phyloP scores from a whole-genome alignment of 2,113 vertebrate species.

The Scomber scombrus region DNA sequence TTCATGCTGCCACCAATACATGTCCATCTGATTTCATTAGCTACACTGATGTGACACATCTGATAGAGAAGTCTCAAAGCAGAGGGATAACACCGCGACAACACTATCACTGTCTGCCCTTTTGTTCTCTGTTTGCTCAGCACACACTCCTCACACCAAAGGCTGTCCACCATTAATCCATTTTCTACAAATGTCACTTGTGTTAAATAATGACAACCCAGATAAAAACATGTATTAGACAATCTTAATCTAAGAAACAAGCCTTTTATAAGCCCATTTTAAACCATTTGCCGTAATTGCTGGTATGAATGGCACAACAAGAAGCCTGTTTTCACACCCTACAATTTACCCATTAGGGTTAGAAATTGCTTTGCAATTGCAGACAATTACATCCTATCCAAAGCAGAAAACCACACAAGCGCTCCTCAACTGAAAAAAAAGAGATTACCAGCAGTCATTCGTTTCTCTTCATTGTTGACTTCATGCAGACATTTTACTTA shows the following conservation, averaged over 20 bases:
- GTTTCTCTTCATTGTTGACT: constrained; percentile 11
- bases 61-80: constrained; percentile 61
- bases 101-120: constrained; percentile 45
- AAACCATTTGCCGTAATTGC: constrained; percentile 60
- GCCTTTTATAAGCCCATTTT: constrained; percentile 46
- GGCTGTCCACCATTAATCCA: constrained; percentile 29
- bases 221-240: constrained; percentile 34
- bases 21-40: constrained; percentile 79
- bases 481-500: constrained; percentile 37
- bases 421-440: constrained; percentile 24
- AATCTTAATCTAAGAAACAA: constrained; percentile 17
- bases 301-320: constrained; percentile 49
- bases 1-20: constrained; percentile 60
- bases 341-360: constrained; percentile 75
- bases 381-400: constrained; percentile 54
- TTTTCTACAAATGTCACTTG: constrained; percentile 21
- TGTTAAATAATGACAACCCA: constrained; percentile 33
- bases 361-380: constrained; percentile 69
- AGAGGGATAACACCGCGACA: constrained; percentile 32
- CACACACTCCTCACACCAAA: not conserved
- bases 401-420: constrained; percentile 29
- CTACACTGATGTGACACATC: constrained; percentile 68
- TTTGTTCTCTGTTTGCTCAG: constrained; percentile 54
- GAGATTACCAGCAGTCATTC: not conserved
- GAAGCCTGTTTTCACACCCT: constrained; percentile 46